These are phyloP conservation scores for Ataeniobius toweri DNA, from an alignment of 2,797 vertebrate genomes.

Conservation along the genomic window DNA sequence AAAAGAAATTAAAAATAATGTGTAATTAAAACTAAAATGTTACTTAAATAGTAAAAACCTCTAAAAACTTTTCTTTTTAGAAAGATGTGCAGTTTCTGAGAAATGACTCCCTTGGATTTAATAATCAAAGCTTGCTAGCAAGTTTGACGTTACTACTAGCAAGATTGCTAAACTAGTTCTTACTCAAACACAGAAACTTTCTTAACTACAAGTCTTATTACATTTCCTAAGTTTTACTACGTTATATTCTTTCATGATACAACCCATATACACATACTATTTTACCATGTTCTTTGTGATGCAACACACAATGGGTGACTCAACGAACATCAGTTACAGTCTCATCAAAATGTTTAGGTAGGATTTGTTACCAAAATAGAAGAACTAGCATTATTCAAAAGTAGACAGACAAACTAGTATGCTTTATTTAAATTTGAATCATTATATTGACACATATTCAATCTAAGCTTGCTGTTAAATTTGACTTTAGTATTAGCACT, in stretches of 20 bases:
- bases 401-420: neutral
- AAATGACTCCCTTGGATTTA: no score
- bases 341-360: neutral
- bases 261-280: neutral
- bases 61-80: neutral
- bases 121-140: neutral
- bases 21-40: neutral
- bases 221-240: neutral
- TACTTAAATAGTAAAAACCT: neutral
- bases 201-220: neutral
- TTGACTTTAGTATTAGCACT: neutral
- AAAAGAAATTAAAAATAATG: neutral
- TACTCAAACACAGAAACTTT: neutral
- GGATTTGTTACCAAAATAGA: neutral
- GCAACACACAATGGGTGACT: neutral
- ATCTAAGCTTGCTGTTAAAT: neutral
- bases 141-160: neutral
- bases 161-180: neutral
- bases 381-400: neutral
- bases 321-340: neutral
- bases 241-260: neutral
- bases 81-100: neutral
- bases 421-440: neutral
- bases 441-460: neutral
- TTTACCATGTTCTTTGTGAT: neutral